A percentile compares a stretch with the other conserved stretches of the same genome.
These are phyloP conservation scores for Porites australiensis DNA, from an alignment of 64 coral and sea anemone species.

Conservation along the genomic window DNA sequence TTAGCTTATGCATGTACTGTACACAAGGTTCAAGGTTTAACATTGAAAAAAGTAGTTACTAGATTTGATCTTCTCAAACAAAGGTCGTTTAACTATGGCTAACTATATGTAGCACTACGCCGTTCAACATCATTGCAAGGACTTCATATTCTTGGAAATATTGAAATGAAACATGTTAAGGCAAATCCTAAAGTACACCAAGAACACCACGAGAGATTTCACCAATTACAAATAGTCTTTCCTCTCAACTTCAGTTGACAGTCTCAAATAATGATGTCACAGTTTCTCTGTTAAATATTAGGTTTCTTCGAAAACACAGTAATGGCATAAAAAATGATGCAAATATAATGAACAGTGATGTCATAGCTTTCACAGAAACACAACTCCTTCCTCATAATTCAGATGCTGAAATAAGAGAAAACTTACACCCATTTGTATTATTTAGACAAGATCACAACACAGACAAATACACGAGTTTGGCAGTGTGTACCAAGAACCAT, in stretches of 20 bases:
- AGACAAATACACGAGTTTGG: constrained; percentile 42
- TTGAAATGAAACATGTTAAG: too few relatives aligned
- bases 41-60: constrained; percentile 60
- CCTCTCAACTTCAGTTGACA: constrained; percentile 43
- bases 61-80: too few relatives aligned
- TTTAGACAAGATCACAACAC: constrained; percentile 48
- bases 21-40: neutral
- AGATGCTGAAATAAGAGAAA: constrained; percentile 50
- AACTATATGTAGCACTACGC: too few relatives aligned
- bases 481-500: constrained; percentile 35
- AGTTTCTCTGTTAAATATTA: constrained; percentile 70
- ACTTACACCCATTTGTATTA: constrained; percentile 51
- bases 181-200: too few relatives aligned
- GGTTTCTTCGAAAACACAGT: constrained; percentile 72
- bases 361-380: constrained; percentile 71
- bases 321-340: constrained; percentile 54
- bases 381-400: constrained; percentile 35
- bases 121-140: too few relatives aligned
- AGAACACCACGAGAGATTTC: too few relatives aligned
- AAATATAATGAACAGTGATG: constrained; percentile 63
- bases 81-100: too few relatives aligned
- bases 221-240: too few relatives aligned
- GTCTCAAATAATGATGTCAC: constrained; percentile 49
- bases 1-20: too few relatives aligned
- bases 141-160: too few relatives aligned